Evolutionary conservation across 2,888 invertebrate species (phyloP).

Genomic region (Bombylius major): DNA sequence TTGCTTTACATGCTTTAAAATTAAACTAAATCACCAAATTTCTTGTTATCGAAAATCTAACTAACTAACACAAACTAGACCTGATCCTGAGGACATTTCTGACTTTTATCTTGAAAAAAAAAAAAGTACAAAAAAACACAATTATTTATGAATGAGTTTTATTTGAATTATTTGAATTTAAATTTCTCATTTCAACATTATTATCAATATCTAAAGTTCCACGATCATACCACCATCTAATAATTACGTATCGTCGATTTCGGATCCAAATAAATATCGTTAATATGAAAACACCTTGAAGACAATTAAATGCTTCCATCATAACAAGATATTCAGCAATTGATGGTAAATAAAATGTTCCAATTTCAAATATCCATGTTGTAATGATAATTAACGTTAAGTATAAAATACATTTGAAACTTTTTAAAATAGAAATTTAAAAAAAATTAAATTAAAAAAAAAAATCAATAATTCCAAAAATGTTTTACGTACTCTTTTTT

Average conservation of each 20-base stretch:
- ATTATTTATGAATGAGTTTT: background rate
- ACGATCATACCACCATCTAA: constrained; percentile 34
- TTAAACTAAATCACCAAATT: too few relatives aligned
- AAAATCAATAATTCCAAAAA: background rate
- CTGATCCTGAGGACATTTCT: too few relatives aligned
- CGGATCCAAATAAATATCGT: constrained; percentile 45
- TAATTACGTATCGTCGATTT: constrained; percentile 27
- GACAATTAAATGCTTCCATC: constrained; percentile 54
- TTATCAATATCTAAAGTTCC: constrained; percentile 26
- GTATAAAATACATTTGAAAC: constrained; percentile 34
- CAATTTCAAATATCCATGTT: constrained; percentile 58
- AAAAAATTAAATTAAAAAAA: background rate
- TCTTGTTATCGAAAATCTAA: too few relatives aligned
- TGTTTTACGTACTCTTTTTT: constrained; percentile 25
- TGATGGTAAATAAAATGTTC: constrained; percentile 41
- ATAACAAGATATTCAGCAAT: constrained; percentile 41
- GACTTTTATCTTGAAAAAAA: too few relatives aligned
- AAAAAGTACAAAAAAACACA: too few relatives aligned
- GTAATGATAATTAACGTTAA: constrained; percentile 54
- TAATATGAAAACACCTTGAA: constrained; percentile 56
- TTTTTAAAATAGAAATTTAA: constrained; percentile 14
- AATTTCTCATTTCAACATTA: constrained; percentile 4
- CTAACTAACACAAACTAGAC: too few relatives aligned
- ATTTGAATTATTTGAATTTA: background rate
- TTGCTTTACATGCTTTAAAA: too few relatives aligned